These are phyloP conservation scores for Distichodus sexfasciatus DNA, from an alignment of 2,797 vertebrate species.

Conservation along the genomic window DNA sequence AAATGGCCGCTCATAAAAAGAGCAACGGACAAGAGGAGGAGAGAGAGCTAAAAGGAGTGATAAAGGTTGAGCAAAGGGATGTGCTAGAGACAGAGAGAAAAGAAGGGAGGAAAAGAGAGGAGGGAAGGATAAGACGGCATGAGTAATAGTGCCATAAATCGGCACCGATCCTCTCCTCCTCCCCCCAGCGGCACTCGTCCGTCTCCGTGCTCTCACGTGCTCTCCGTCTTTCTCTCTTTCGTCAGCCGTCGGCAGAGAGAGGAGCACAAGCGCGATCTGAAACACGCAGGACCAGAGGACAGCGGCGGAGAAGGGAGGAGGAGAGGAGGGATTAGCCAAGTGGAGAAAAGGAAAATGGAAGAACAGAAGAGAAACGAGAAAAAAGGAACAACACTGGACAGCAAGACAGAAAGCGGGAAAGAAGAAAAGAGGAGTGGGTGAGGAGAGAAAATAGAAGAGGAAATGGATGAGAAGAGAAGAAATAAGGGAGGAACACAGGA, in stretches of 20 bases:
- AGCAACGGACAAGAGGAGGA: constrained; percentile 10
- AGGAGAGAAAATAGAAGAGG: neutral
- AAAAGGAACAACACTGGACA: neutral
- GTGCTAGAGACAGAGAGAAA: neutral
- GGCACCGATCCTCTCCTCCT: constrained; percentile 50
- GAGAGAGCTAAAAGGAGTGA: constrained; percentile 43
- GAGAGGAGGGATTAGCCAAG: too few species aligned
- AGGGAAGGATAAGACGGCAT: constrained; percentile 45
- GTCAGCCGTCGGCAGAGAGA: constrained; percentile 19
- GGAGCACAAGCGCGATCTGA: constrained; percentile 21
- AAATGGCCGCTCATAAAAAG: constrained; percentile 42
- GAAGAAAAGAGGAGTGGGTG: constrained; percentile 50
- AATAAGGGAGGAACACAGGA: constrained; percentile 22
- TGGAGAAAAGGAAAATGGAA: neutral
- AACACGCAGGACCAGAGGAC: too few species aligned
- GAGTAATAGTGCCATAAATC: constrained; percentile 66
- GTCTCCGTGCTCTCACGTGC: neutral
- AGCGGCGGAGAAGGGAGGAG: too few species aligned
- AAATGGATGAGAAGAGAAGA: too few species aligned
- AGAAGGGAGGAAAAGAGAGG: neutral
- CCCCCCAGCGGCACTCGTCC: too few species aligned
- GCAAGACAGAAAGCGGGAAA: constrained; percentile 39
- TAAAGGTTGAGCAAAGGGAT: neutral
- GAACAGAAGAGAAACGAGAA: neutral
- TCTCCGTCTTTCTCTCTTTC: neutral